phyloP scores from a whole-genome alignment of 2,113 vertebrate species.

The Pluvianellus socialis region DNA sequence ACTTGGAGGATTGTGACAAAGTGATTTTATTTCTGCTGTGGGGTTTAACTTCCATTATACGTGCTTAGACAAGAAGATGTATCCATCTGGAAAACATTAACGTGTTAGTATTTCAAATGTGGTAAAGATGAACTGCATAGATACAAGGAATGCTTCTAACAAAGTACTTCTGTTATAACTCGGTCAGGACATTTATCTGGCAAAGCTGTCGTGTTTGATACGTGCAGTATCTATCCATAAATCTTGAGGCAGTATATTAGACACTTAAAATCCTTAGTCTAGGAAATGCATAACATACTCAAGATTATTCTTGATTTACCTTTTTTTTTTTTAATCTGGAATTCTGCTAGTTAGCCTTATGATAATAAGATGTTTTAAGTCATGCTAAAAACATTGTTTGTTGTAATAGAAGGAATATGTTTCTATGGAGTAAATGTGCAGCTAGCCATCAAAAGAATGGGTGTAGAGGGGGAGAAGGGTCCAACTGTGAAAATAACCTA shows the following conservation, averaged over 20 bases:
- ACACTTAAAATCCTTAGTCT: background rate
- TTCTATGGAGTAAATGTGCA: background rate
- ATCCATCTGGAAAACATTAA: background rate
- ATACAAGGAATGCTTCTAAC: background rate
- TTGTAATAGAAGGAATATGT: background rate
- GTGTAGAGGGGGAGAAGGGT: background rate
- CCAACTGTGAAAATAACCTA: background rate
- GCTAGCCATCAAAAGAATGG: background rate
- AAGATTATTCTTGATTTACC: background rate
- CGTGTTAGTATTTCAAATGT: background rate
- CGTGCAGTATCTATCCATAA: background rate
- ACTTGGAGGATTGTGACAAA: background rate
- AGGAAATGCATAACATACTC: background rate
- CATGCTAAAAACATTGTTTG: background rate
- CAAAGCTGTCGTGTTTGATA: background rate
- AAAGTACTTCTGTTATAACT: background rate
- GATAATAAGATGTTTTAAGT: background rate
- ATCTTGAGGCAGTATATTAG: background rate
- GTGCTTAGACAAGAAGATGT: background rate
- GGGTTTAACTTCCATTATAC: background rate
- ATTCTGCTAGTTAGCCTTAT: background rate
- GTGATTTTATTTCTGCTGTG: background rate
- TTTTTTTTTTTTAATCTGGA: background rate
- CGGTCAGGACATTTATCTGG: background rate
- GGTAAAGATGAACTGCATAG: background rate